These are phyloP conservation scores for Hybognathus amarus DNA, from an alignment of 2,797 vertebrate species.

Conservation along the genomic window DNA sequence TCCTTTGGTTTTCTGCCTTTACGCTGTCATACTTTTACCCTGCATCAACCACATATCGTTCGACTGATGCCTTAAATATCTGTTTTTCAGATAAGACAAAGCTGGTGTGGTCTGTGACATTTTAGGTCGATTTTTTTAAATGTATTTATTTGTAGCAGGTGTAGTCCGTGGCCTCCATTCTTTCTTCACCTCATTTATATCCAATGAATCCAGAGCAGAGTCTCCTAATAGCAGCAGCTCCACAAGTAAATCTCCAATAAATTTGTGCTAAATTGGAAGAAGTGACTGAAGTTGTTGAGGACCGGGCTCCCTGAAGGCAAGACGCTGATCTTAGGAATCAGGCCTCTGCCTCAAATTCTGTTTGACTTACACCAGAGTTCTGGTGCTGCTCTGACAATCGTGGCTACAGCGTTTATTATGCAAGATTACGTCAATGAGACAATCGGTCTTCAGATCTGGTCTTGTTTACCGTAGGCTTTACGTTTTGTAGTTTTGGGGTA, in stretches of 20 bases:
- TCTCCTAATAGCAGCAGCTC: slow-evolving; percentile 60
- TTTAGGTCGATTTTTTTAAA: slow-evolving; percentile 28
- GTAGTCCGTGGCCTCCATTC: slow-evolving; percentile 18
- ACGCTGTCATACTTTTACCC: slow-evolving; percentile 64
- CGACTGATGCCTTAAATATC: not conserved
- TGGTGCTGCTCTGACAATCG: slow-evolving; percentile 68
- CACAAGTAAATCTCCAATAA: slow-evolving; percentile 63
- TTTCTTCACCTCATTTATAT: slow-evolving; percentile 30
- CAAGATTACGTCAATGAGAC: slow-evolving; percentile 63
- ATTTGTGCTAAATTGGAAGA: slow-evolving; percentile 71
- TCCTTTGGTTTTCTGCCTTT: slow-evolving; percentile 59
- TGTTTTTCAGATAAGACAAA: slow-evolving; percentile 1
- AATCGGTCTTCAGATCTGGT: slow-evolving; percentile 18
- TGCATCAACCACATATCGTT: not conserved
- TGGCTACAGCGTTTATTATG: slow-evolving; percentile 48
- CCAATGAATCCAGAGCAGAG: slow-evolving; percentile 62
- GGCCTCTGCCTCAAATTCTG: slow-evolving; percentile 54
- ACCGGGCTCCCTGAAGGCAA: slow-evolving; percentile 63
- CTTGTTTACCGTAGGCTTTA: slow-evolving; percentile 7
- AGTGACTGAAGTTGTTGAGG: slow-evolving; percentile 60
- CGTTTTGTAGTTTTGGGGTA: slow-evolving; percentile 34
- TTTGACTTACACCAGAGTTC: slow-evolving; percentile 23
- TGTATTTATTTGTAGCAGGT: slow-evolving; percentile 57
- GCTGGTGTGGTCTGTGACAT: slow-evolving; percentile 20
- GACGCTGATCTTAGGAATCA: slow-evolving; percentile 60